Evolutionary conservation across 2,888 invertebrate species (phyloP).

Genomic region (Nomada ferruginata): DNA sequence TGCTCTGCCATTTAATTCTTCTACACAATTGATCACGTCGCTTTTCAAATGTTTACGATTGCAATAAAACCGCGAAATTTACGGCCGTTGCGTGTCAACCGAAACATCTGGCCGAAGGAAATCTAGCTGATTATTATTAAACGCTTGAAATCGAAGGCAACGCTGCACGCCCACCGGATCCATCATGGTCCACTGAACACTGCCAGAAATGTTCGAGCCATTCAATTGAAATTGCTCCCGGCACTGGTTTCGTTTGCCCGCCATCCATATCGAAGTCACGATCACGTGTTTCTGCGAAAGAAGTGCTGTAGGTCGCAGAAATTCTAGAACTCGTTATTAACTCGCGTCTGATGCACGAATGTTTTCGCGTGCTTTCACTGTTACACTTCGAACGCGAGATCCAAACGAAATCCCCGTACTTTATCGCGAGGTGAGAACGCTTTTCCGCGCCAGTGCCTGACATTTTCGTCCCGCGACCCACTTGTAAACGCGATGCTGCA

Average conservation of each 20-base stretch:
- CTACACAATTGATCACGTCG: too few relatives aligned
- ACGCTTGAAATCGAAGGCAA: background rate
- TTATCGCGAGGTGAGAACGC: background rate
- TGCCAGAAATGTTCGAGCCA: background rate
- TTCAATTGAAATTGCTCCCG: background rate
- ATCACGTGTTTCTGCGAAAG: slow-evolving; percentile 1
- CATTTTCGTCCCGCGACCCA: slow-evolving; percentile 39
- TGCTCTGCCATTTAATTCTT: too few relatives aligned
- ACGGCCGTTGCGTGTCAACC: too few relatives aligned
- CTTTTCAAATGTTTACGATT: too few relatives aligned
- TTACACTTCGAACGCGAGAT: slow-evolving; percentile 28
- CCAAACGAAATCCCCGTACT: background rate
- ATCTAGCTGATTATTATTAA: too few relatives aligned
- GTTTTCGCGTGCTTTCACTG: slow-evolving; percentile 47
- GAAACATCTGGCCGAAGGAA: too few relatives aligned
- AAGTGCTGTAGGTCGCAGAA: background rate
- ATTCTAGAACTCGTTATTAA: background rate
- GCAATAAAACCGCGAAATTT: too few relatives aligned
- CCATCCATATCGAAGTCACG: background rate
- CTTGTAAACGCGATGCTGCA: background rate
- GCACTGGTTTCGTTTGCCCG: too few relatives aligned
- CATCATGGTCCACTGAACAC: background rate
- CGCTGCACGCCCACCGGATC: background rate
- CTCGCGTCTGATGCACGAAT: background rate
- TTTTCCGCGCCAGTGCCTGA: background rate